Percentiles rank a stretch among this genome's conserved stretches.
Evolutionary conservation across 2,113 vertebrate species (phyloP).

Genomic region (Cyanistes caeruleus): DNA sequence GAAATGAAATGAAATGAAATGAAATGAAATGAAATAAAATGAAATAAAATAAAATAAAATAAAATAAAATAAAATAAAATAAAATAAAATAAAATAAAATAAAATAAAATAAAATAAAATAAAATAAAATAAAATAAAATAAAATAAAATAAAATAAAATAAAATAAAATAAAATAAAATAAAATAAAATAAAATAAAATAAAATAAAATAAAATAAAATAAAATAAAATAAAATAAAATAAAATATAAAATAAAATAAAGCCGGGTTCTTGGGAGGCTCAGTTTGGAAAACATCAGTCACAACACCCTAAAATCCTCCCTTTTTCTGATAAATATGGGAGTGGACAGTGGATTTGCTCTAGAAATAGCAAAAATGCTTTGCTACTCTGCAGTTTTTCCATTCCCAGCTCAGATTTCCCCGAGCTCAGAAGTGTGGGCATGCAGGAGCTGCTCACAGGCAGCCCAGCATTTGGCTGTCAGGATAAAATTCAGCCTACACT

Average conservation of each 20-base stretch:
- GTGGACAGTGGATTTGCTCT: background rate
- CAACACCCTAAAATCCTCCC: background rate
- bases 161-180: background rate
- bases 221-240: background rate
- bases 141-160: background rate
- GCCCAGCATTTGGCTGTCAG: slow-evolving; percentile 5
- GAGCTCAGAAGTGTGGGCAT: slow-evolving; percentile 17
- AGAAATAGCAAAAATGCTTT: slow-evolving; percentile 12
- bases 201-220: background rate
- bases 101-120: too few species aligned
- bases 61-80: background rate
- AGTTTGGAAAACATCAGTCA: background rate
- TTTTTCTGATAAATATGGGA: background rate
- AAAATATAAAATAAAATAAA: too few species aligned
- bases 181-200: too few species aligned
- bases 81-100: background rate
- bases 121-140: background rate
- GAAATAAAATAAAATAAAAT: too few species aligned
- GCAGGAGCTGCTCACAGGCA: background rate
- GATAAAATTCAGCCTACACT: slow-evolving; percentile 40
- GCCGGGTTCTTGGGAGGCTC: background rate
- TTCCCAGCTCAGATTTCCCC: background rate
- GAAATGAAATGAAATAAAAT: too few species aligned
- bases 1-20: too few species aligned
- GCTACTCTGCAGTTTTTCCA: background rate